Evolutionary conservation across 2,797 vertebrate genomes (phyloP).

Genomic region (Hemitrygon akajei): DNA sequence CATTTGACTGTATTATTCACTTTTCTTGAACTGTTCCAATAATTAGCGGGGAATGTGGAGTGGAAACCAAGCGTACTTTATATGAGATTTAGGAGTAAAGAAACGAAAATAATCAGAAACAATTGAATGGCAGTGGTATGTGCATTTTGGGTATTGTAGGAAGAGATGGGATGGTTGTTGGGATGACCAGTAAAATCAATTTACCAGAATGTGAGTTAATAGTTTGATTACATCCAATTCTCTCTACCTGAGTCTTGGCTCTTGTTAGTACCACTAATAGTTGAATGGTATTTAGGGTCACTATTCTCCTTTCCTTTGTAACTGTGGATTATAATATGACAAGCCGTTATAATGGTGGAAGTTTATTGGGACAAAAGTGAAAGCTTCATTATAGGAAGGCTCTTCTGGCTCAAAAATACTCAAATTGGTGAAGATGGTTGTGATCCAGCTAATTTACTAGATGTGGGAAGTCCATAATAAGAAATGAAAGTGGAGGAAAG

Average conservation of each 20-base stretch:
- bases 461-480: not conserved
- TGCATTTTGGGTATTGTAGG: not conserved
- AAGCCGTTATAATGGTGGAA: not conserved
- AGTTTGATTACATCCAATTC: not conserved
- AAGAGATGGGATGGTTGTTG: no score
- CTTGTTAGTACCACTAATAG: not conserved
- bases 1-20: not conserved
- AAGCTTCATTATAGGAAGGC: not conserved
- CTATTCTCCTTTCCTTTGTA: not conserved
- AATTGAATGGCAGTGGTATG: not conserved
- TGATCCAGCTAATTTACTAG: not conserved
- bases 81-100: not conserved
- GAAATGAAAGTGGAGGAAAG: conserved; percentile 8
- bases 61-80: not conserved
- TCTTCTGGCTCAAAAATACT: not conserved
- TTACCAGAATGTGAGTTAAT: conserved; percentile 23
- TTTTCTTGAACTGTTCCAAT: not conserved
- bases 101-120: not conserved
- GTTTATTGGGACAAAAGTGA: not conserved
- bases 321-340: conserved; percentile 2
- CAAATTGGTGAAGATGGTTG: not conserved
- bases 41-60: conserved; percentile 13
- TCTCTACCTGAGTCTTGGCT: not conserved
- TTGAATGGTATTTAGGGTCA: not conserved
- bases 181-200: not conserved